These are phyloP conservation scores for Epinotia bilunana DNA, from an alignment of 2,888 invertebrate genomes.

Conservation along the genomic window DNA sequence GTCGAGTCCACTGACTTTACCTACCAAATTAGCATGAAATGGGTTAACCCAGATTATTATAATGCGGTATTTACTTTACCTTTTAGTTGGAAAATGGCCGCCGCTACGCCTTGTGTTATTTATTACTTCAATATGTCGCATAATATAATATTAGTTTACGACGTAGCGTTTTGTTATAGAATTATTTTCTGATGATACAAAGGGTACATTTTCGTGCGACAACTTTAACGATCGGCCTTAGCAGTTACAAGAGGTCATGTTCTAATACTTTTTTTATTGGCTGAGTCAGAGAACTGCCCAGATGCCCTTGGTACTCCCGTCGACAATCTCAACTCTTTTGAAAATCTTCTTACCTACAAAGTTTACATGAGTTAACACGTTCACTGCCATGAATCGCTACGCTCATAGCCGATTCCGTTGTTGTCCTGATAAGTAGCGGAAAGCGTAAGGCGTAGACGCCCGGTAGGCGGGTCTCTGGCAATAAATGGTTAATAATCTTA, in stretches of 20 bases:
- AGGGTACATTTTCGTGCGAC: neutral
- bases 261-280: neutral
- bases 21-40: constrained; percentile 36
- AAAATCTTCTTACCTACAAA: too few species aligned
- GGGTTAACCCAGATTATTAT: constrained; percentile 20
- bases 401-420: too few species aligned
- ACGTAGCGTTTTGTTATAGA: constrained; percentile 1
- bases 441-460: too few species aligned
- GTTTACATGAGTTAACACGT: too few species aligned
- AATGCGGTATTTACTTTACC: constrained; percentile 10
- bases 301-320: neutral
- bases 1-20: constrained; percentile 8
- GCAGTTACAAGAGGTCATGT: neutral
- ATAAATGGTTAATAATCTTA: too few species aligned
- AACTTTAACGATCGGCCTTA: neutral
- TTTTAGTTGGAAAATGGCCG: constrained; percentile 26
- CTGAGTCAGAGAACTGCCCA: neutral
- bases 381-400: too few species aligned
- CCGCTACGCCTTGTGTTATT: constrained; percentile 15
- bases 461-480: too few species aligned
- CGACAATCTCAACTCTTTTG: neutral
- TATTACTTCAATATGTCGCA: constrained; percentile 37
- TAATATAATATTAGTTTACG: constrained; percentile 31
- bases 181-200: constrained; percentile 12
- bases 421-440: too few species aligned